Evolutionary conservation across 2,888 invertebrate species (phyloP).

Genomic region (Hetaerina titia): DNA sequence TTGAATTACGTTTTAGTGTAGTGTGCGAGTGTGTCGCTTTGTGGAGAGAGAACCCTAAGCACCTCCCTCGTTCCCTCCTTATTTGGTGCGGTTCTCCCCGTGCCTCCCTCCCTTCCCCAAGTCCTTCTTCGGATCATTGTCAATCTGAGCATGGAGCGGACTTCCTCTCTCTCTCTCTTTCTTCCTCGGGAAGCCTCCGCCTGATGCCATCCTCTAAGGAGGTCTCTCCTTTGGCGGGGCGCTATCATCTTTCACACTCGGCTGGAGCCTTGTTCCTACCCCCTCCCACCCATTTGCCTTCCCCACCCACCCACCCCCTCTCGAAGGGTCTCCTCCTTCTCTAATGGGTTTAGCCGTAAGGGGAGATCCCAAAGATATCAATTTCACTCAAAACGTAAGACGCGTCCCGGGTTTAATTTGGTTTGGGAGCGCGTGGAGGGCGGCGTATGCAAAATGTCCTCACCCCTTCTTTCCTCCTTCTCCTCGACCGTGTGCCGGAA

Average conservation of each 20-base stretch:
- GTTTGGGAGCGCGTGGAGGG: background rate
- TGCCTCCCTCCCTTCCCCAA: background rate
- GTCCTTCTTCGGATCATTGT: background rate
- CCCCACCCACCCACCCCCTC: background rate
- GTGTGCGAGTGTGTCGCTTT: background rate
- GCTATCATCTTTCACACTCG: slow-evolving; percentile 10
- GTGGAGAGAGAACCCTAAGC: background rate
- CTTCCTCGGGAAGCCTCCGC: background rate
- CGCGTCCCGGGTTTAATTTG: background rate
- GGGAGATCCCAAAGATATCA: background rate
- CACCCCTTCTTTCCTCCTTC: too few species aligned
- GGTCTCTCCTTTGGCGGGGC: background rate
- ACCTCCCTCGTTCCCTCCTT: background rate
- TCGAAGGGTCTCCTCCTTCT: background rate
- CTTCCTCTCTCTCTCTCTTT: background rate
- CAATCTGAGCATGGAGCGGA: slow-evolving; percentile 1
- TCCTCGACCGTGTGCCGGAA: too few species aligned
- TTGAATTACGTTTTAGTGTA: background rate
- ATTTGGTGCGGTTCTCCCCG: background rate
- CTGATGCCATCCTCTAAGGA: background rate
- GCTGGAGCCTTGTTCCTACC: background rate
- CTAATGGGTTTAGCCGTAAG: background rate
- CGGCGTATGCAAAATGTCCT: background rate
- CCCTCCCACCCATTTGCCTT: background rate
- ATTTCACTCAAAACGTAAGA: background rate